Evolutionary conservation across 2,113 vertebrate species (phyloP).

Genomic region (Laticauda colubrina): DNA sequence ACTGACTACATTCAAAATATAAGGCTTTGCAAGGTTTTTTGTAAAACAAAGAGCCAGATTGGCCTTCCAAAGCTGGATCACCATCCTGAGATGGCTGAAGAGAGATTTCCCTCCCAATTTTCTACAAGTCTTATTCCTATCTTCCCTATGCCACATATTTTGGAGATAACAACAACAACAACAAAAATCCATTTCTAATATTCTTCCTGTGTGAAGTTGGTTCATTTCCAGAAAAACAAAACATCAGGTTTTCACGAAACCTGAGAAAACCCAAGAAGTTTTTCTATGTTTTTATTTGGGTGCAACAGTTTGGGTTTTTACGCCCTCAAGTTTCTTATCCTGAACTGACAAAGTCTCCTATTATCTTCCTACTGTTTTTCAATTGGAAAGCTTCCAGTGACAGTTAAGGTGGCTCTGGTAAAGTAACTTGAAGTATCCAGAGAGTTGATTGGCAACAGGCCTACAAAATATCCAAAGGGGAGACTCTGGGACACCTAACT

Average conservation of each 20-base stretch:
- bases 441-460: background rate
- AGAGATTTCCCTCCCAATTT: background rate
- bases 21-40: background rate
- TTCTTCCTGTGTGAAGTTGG: background rate
- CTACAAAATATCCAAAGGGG: background rate
- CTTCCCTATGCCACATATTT: background rate
- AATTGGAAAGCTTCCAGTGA: background rate
- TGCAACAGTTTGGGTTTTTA: background rate
- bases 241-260: background rate
- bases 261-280: background rate
- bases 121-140: background rate
- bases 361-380: background rate
- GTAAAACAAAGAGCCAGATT: background rate
- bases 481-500: background rate
- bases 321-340: background rate
- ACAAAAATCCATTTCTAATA: background rate
- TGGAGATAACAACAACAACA: background rate
- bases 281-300: fast-evolving
- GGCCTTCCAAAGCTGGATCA: too few relatives aligned
- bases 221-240: background rate
- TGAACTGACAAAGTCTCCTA: background rate
- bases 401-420: background rate
- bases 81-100: background rate
- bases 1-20: background rate
- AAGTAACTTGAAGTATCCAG: background rate